These are phyloP conservation scores for Pemphigus obesinymphae DNA, from an alignment of 1,140 invertebrate species.

Conservation along the genomic window DNA sequence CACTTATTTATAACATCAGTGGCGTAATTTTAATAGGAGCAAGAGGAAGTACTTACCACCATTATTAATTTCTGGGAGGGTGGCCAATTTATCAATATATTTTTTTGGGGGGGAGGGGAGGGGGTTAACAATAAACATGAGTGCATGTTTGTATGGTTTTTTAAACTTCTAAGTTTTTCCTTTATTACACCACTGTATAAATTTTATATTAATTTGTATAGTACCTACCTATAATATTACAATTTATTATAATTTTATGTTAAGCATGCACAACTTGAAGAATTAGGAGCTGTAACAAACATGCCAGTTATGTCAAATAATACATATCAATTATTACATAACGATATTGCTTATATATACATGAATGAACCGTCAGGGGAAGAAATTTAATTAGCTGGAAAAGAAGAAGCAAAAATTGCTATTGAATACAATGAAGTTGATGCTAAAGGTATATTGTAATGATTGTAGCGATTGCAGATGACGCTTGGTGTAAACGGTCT, in stretches of 20 bases:
- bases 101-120: too few species aligned
- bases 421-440: background rate
- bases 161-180: background rate
- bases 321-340: background rate
- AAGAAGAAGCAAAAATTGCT: too few species aligned
- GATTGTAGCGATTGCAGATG: too few species aligned
- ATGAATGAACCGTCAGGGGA: background rate
- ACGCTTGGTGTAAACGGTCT: slow-evolving; percentile 47
- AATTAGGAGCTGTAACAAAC: background rate
- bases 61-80: too few species aligned
- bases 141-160: background rate
- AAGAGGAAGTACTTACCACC: too few species aligned
- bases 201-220: background rate
- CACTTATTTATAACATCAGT: too few species aligned
- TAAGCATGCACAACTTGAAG: background rate
- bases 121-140: too few species aligned
- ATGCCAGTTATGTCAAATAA: background rate
- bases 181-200: background rate
- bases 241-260: too few species aligned
- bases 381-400: too few species aligned
- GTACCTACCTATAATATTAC: too few species aligned
- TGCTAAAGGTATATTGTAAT: slow-evolving; percentile 43
- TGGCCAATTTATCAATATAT: too few species aligned
- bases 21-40: too few species aligned
- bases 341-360: background rate